phyloP scores from a whole-genome alignment of 1,140 invertebrate genomes.

The Nasonia giraulti region DNA sequence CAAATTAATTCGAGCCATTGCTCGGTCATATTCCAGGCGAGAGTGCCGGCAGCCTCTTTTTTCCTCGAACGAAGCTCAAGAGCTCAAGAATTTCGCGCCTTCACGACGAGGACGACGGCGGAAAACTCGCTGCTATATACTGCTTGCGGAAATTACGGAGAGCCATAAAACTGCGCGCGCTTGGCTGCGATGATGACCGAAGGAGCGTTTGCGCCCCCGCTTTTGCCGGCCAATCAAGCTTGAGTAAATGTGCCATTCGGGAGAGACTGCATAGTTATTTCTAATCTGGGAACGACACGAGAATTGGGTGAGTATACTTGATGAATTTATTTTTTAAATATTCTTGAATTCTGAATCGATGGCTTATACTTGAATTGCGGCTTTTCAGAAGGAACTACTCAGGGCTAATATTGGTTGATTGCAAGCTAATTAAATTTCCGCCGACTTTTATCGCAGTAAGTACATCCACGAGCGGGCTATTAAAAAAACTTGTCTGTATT shows the following conservation, averaged over 20 bases:
- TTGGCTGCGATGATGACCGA: background rate
- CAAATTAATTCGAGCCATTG: background rate
- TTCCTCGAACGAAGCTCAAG: background rate
- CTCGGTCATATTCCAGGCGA: too few species aligned
- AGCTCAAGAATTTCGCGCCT: background rate
- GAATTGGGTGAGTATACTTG: background rate
- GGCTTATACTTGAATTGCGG: too few species aligned
- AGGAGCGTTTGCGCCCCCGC: background rate
- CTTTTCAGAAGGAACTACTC: too few species aligned
- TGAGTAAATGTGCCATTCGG: background rate
- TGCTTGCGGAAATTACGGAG: background rate
- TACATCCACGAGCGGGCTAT: background rate
- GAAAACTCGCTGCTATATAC: too few species aligned
- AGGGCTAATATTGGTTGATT: background rate
- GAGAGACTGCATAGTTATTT: background rate
- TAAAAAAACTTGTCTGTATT: constrained; percentile 5
- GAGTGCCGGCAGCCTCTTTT: background rate
- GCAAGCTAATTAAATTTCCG: background rate
- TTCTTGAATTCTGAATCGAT: background rate
- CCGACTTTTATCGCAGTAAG: background rate
- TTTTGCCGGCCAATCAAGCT: background rate
- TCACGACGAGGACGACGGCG: background rate
- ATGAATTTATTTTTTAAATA: background rate
- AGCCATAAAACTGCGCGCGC: background rate
- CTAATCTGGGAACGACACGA: background rate